Evolutionary conservation across 2,113 vertebrate species (phyloP), one percentile per base, ranked within the genome.

Genomic region (Oreochromis aureus): DNA sequence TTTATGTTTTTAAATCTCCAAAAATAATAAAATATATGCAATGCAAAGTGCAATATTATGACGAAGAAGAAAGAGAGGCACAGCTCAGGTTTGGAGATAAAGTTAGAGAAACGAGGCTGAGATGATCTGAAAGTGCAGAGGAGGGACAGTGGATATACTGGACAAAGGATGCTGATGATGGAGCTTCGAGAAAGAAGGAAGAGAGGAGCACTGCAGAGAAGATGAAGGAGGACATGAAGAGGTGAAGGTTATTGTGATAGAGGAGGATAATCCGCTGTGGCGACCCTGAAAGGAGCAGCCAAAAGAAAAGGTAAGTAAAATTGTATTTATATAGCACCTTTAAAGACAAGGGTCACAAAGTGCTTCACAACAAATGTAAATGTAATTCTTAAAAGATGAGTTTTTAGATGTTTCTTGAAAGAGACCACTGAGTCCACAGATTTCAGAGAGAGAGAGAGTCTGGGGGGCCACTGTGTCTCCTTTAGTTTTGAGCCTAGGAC

Each of bases 211-310:
- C 12, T 27, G 6, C 55, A 27, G 55, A 58, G 56, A 22, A 58
- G 11, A n/a, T 27, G 22, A 58, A 58, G 55, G 22, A 58, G 55
- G 12, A 58, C 55, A 7, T 27, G 55, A 24, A 58, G 24, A 58
- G 55, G 51, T 54, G 51, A 10, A 5, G 6, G 55, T 13, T 58
- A 7, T 24, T 27, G 55, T 58, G 55, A 58, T 10, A 4, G 6
- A 58, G 55, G 7, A 27, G 22, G 56, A 58, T 27, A 27, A 58
- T 56, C 55, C 6, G 2, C 55, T 58, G 46, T 58, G 55, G 24
- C 2, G 1, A 24, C 55, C 12, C 56, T 58, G 7, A 30, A 30
- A 7, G 12, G 12, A 30, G 24, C 6, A 1, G 12, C 56, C 0
- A 4, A 27, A 30, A 15, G n/a, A 27, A 58, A 13, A 58, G 27